Base-by-base conservation (phyloP, 2,113 vertebrate genomes). In the zebrafish (Danio rerio) region DNA sequence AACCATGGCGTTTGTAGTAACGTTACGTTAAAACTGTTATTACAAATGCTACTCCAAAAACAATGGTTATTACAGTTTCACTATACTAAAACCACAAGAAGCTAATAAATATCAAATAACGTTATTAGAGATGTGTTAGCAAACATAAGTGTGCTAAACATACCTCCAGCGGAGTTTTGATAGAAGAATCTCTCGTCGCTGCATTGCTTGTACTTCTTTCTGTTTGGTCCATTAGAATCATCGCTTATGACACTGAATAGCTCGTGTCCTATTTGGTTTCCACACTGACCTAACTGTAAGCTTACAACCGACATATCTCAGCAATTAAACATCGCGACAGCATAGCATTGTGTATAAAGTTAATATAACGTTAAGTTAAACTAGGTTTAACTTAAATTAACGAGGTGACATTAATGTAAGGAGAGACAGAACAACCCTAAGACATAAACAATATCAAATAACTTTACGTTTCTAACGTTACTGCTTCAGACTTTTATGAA, bases 271-370 rank as follows among this genome's bases (percentile, higher is more conserved):
- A 96, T 92, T 85, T 99, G 98, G 88, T 99, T 99, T 43, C 98
- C 98, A 76, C 98, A 99, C 88, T 99, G 98, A 16, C 98, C 98
- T 15, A 99, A 92, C 84, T 99, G 98, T 8, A 99, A 90, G 0
- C 95, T 96, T 63, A 99, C 91, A 21, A 98, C 53, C 0, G 98
- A 96, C 98, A 99, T 99, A 7, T 49, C 8, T 16, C 7, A 16
- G 6, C 49, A 5, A 11, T 20, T 11, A 31, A 40, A 11, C n/a
- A 16, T 31, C 31, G 31, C 3, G 31, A 31, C 31, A 31, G 31
- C 31, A 31, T 31, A 31, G 31, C 3, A 31, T 31, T 31, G 31
- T 31, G 31, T 31, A 31, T 31, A 31, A 31, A 31, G 31, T 31
- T 31, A 31, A 31, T 31, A 31, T 31, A 31, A n/a, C n/a, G n/a